phyloP scores from a whole-genome alignment of 2,888 invertebrate genomes.

The Platycheirus rosarum region DNA sequence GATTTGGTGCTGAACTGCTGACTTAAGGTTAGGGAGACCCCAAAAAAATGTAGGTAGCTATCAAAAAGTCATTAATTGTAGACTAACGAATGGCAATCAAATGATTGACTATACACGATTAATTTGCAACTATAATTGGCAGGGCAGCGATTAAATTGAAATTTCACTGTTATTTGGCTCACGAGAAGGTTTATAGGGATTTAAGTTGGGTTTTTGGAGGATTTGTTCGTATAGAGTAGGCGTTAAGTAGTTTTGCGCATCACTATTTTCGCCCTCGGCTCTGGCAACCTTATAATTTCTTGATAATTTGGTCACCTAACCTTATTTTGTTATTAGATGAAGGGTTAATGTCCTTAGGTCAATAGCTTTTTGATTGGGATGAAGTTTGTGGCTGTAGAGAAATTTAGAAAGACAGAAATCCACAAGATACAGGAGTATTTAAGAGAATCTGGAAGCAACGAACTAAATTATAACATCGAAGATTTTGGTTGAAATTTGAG shows the following conservation, averaged over 20 bases:
- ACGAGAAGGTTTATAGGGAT: neutral
- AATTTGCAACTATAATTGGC: slow-evolving; percentile 66
- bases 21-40: slow-evolving; percentile 8
- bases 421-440: too few species aligned
- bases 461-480: too few species aligned
- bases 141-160: slow-evolving; percentile 41
- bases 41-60: slow-evolving; percentile 51
- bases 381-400: too few species aligned
- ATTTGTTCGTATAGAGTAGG: slow-evolving; percentile 37
- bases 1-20: slow-evolving; percentile 9
- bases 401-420: too few species aligned
- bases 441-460: too few species aligned
- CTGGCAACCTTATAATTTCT: slow-evolving; percentile 3
- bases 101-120: slow-evolving; percentile 61
- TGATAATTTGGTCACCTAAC: neutral
- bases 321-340: neutral
- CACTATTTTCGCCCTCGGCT: neutral
- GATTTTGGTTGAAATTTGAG: too few species aligned
- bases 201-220: neutral
- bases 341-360: slow-evolving; percentile 16
- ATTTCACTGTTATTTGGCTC: slow-evolving; percentile 21
- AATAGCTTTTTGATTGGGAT: too few species aligned
- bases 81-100: slow-evolving; percentile 59
- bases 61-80: slow-evolving; percentile 72
- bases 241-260: slow-evolving; percentile 28